Evolutionary conservation across 2,797 vertebrate genomes (phyloP).

Genomic region (Amniataba percoides): DNA sequence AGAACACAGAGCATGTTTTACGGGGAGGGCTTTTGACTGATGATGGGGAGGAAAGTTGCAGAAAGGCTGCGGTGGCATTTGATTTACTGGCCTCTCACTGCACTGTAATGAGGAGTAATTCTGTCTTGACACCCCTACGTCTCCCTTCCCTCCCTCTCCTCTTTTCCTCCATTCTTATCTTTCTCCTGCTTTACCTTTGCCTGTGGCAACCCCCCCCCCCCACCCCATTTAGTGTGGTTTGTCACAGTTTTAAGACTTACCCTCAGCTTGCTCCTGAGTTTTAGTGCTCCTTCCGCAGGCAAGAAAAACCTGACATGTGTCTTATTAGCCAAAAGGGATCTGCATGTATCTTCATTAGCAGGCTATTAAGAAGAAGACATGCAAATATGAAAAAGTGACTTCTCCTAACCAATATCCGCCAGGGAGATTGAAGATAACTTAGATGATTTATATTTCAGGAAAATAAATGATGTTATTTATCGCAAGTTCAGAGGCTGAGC

Average conservation of each 20-base stretch:
- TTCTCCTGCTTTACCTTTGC: slow-evolving; percentile 70
- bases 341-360: slow-evolving; percentile 84
- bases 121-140: slow-evolving; percentile 80
- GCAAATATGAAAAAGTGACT: slow-evolving; percentile 80
- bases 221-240: slow-evolving; percentile 50
- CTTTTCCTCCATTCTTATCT: slow-evolving; percentile 65
- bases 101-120: slow-evolving; percentile 88
- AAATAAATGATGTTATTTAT: slow-evolving; percentile 66
- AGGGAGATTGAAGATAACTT: slow-evolving; percentile 74
- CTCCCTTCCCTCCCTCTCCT: slow-evolving; percentile 62
- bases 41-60: slow-evolving; percentile 77
- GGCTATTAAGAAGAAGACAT: slow-evolving; percentile 77
- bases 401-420: slow-evolving; percentile 73
- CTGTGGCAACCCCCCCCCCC: slow-evolving; percentile 52
- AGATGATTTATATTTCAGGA: slow-evolving; percentile 72
- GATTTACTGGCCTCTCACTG: slow-evolving; percentile 85
- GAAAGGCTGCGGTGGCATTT: slow-evolving; percentile 78
- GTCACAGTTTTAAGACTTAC: slow-evolving; percentile 75
- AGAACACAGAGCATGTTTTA: slow-evolving; percentile 81
- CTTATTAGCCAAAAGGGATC: slow-evolving; percentile 82
- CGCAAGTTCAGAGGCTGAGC: slow-evolving; percentile 73
- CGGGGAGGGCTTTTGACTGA: slow-evolving; percentile 81
- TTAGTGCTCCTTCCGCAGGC: slow-evolving; percentile 76
- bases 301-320: slow-evolving; percentile 79
- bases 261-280: slow-evolving; percentile 63